A percentile compares a stretch with the other conserved stretches of the same genome.
Evolutionary conservation across 2,797 vertebrate species (phyloP).

Genomic region (Sternotherus odoratus): DNA sequence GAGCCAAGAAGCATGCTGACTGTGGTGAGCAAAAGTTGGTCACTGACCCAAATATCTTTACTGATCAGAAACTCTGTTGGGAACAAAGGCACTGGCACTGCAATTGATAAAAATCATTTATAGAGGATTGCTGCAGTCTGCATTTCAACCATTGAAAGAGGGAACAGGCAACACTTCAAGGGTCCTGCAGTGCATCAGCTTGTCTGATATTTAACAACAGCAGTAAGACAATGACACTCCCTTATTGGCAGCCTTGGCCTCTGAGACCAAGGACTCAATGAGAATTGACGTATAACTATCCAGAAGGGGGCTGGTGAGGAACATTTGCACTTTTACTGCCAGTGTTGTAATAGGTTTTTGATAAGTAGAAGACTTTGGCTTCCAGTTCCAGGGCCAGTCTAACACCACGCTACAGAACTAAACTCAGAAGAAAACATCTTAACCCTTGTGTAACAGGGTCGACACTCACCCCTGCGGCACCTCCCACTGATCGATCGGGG

Average conservation of each 20-base stretch:
- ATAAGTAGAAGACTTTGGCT: not conserved
- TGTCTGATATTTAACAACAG: slow-evolving; percentile 18
- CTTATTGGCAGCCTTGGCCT: slow-evolving; percentile 7
- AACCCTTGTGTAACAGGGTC: too few species aligned
- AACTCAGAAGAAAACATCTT: not conserved
- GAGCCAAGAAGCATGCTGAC: slow-evolving; percentile 48
- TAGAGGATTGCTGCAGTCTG: slow-evolving; percentile 60
- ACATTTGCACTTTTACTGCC: not conserved
- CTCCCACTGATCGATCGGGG: too few species aligned
- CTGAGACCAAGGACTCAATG: not conserved
- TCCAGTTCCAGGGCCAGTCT: not conserved
- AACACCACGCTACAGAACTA: not conserved
- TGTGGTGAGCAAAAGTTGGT: slow-evolving; percentile 62
- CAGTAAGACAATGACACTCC: slow-evolving; percentile 34
- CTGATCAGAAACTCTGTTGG: slow-evolving; percentile 50
- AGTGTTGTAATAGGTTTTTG: not conserved
- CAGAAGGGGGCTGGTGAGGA: not conserved
- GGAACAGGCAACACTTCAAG: not conserved
- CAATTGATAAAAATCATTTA: not conserved
- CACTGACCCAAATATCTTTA: slow-evolving; percentile 22
- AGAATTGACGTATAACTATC: not conserved
- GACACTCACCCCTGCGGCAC: too few species aligned
- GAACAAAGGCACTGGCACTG: slow-evolving; percentile 63
- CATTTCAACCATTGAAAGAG: slow-evolving; percentile 50
- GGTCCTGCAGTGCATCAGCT: slow-evolving; percentile 23